Evolutionary conservation across 1,140 invertebrate species (phyloP), one percentile per base, ranked within the genome.

Genomic region (Bombyx mandarina): DNA sequence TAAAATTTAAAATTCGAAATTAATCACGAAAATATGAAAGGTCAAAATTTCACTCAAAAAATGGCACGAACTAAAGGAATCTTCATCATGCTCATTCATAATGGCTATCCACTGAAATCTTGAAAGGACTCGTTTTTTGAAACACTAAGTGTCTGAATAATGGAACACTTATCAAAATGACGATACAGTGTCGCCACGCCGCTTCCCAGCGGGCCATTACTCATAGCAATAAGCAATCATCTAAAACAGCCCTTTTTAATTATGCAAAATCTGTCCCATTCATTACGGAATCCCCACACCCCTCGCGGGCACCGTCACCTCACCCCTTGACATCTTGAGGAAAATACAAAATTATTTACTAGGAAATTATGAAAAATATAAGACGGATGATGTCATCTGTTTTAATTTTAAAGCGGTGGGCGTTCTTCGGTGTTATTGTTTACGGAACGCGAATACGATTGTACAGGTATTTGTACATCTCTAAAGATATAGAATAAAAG

Each of bases 211-310:
- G 51, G 54, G 58, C 63, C 70, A 82, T 82, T 77, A 79, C 62
- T 82, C 73, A 82, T 77, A 71, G 70, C 80, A 83, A 80, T 73
- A 77, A 78, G 74, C 78, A 85, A 85, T 85, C 75, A 71, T 77
- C 72, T 77, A 63, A 61, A 69, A 64, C 66, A 71, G 69, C 77
- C 77, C 73, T 81, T 86, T 82, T 82, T 86, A 86, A 86, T 86
- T 83, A 83, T 82, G 72, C 76, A 79, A 85, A 85, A 85, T 85
- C 75, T 80, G 75, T 79, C 65, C 71, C 76, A 79, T 79, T 80
- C 70, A 81, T 82, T 77, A 72, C 60, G 47, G 61, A 45, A 45
- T 57, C 63, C 60, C 45, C 62, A 35, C 10, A 22, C 9, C 49
- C 60, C 54, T 55, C 50, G 55, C 61, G 12, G 50, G 45, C 12